A percentile compares a stretch with the other conserved stretches of the same genome.
These are phyloP conservation scores for Mormyrops attenuatus DNA, from an alignment of 2,797 vertebrate genomes.

Conservation along the genomic window DNA sequence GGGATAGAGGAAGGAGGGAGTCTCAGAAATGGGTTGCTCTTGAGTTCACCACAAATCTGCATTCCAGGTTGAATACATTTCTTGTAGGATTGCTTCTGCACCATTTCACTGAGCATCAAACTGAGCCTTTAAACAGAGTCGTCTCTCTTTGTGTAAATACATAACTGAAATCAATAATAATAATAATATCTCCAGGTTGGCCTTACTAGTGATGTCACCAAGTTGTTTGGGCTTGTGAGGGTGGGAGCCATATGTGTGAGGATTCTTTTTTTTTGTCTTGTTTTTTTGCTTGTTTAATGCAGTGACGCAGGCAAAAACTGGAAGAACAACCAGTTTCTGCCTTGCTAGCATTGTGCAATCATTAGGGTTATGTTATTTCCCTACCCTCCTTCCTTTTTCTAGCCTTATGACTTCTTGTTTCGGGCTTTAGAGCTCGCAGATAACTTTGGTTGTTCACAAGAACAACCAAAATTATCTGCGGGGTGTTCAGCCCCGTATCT, in stretches of 20 bases:
- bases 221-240: slow-evolving; percentile 11
- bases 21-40: not conserved
- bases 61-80: not conserved
- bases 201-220: slow-evolving; percentile 18
- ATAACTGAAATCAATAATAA: slow-evolving; percentile 11
- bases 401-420: not conserved
- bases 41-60: not conserved
- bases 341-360: not conserved
- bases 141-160: not conserved
- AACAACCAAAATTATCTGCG: too few species aligned
- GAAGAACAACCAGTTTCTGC: not conserved
- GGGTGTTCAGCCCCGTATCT: not conserved
- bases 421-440: not conserved
- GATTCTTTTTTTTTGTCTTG: not conserved
- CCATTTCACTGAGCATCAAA: not conserved
- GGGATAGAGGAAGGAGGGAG: not conserved
- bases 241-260: slow-evolving; percentile 11
- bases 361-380: not conserved
- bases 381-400: not conserved
- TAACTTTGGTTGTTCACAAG: not conserved
- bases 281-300: not conserved
- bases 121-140: not conserved
- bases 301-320: not conserved
- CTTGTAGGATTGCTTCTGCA: not conserved
- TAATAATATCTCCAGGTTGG: slow-evolving; percentile 25